Evolutionary conservation across 2,888 invertebrate genomes (phyloP), one percentile per base, ranked within the genome.

Genomic region (Cloeon dipterum): DNA sequence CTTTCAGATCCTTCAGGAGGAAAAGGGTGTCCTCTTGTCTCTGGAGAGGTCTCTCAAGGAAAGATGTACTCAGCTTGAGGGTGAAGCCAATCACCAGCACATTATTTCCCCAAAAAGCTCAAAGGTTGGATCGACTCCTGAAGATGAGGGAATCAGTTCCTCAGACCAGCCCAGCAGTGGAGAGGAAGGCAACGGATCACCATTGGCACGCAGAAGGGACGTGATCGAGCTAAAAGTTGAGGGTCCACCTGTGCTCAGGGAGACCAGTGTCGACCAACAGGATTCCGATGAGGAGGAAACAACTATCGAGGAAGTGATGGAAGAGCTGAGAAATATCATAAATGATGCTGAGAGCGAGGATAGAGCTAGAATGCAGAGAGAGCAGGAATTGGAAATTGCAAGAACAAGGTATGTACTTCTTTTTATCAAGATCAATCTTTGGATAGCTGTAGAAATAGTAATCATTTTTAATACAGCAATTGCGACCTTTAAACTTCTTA

Each of bases 81-180:
- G 72, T 29, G 76, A 78, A 55, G 71, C 77, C 2, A 38, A 18
- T 25, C 29, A 29, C 14, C 29, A 16, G 5, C 29, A 29, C n/a
- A n/a, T 14, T 7, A 7, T 29, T 7, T 10, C 20, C 21, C 11
- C 36, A 37, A 13, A 29, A 34, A 29, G 20, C 17, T 33, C 32
- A 33, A 40, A 34, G 20, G 8, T 35, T 11, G 46, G 45, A 2
- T 49, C 48, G 3, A 49, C 78, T 5, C 78, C 81, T 44, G 82
- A 83, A 57, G 83, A 83, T 50, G 83, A 83, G 62, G 83, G 83
- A 5, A 85, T 85, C 45, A 82, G 81, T 49, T 82, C 82, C 7
- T 82, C 82, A 1, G 83, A 83, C 36, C 51, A 51, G 40, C 39
- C 39, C 3, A 39, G 39, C 25, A 39, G 29, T 39, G 41, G 35